Evolutionary conservation across 2,797 vertebrate genomes (phyloP), one percentile per base, ranked within the genome.

Genomic region (Sebastes steindachneri): DNA sequence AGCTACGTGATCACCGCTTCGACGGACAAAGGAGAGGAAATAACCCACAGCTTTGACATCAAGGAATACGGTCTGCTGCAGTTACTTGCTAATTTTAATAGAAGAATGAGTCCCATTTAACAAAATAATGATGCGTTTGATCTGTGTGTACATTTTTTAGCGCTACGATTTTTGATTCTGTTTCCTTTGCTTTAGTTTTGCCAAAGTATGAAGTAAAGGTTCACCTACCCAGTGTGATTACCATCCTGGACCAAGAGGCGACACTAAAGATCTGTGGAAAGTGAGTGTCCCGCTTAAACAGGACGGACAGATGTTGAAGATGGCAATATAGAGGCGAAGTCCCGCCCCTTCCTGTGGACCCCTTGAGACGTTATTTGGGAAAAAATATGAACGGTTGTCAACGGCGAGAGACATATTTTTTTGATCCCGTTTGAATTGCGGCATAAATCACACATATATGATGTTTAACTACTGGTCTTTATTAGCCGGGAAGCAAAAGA

Each of bases 151-250:
- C 0, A 28, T 33, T 3, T 78, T 68, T 21, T 15, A 28, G 21
- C 4, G 19, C 4, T 33, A 21, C 14, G 4, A 33, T 7, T 68
- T 68, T 53, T 45, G 0, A 54, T 31, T 78, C n/a, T 54, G 10
- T 79, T 85, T 85, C 5, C 4, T 28, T 88, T 77, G 14, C 17
- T 94, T 54, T 77, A 97, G 97, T 92, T 58, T 80, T 95, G 60
- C 95, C 96, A 68, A 97, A 96, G 86, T 97, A 94, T 92, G 95
- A 96, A 71, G 93, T 97, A 14, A 93, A 35, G 9, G 81, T 97
- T 33, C 73, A 95, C 10, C 78, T 82, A 0, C 96, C 96, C 65
- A 28, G 26, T 2, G 81, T 94, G 60, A 89, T 97, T 26, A 92
- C 92, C 67, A 74, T 89, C 26, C 72, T 94, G 85, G 95, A 97